These are phyloP conservation scores for Himalopsyche tibetana DNA, from an alignment of 2,888 invertebrate species.

Conservation along the genomic window DNA sequence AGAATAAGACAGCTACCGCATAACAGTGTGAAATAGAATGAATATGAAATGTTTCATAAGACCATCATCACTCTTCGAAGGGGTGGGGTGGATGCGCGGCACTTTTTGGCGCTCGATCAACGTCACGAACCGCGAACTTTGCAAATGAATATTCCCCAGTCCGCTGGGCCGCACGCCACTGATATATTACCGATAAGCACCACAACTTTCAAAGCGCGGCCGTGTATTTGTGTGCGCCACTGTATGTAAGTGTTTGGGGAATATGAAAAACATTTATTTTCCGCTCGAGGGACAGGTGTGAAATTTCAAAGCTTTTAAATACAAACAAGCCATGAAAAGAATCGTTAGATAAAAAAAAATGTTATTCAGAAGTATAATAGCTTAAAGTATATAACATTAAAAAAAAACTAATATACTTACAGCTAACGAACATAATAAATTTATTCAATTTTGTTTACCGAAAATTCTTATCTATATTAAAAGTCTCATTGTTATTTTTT, in stretches of 20 bases:
- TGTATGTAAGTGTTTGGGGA: background rate
- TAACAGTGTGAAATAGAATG: background rate
- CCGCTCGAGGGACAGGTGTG: background rate
- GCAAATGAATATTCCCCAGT: constrained; percentile 41
- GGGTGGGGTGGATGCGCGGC: background rate
- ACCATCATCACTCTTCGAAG: background rate
- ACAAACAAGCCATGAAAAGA: background rate
- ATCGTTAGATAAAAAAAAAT: background rate
- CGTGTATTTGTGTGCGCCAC: constrained; percentile 7
- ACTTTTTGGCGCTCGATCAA: constrained; percentile 47
- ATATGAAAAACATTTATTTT: constrained; percentile 39
- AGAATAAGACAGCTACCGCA: no score
- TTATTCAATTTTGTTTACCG: no score
- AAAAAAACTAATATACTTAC: no score
- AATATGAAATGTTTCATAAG: background rate
- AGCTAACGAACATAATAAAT: no score
- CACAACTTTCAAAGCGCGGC: constrained; percentile 12
- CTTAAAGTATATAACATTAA: no score
- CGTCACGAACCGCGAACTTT: constrained; percentile 45
- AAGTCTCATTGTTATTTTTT: no score
- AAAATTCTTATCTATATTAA: no score
- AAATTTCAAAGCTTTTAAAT: constrained; percentile 1
- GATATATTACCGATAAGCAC: constrained; percentile 17
- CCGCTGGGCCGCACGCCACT: constrained; percentile 14
- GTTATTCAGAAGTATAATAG: no score